Evolutionary conservation across 2,797 vertebrate genomes (phyloP).

Genomic region (Enteromius anoplus): DNA sequence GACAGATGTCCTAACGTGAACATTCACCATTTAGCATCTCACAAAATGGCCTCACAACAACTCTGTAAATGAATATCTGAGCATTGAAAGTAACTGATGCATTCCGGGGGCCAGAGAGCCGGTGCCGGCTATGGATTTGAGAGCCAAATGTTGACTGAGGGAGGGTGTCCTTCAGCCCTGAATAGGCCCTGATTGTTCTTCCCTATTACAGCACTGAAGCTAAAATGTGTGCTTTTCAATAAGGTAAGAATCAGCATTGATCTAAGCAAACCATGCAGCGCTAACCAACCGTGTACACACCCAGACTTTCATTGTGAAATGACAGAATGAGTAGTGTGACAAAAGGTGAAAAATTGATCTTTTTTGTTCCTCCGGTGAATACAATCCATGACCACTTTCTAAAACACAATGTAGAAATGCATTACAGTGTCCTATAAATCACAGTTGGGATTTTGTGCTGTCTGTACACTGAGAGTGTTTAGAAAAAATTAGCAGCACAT

Average conservation of each 20-base stretch:
- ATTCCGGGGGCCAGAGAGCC: slow-evolving; percentile 48
- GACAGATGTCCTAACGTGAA: neutral
- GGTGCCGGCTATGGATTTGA: slow-evolving; percentile 48
- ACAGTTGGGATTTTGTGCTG: slow-evolving; percentile 16
- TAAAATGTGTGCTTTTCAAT: slow-evolving; percentile 70
- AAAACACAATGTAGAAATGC: slow-evolving; percentile 45
- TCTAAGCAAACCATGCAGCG: slow-evolving; percentile 65
- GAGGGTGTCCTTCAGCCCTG: slow-evolving; percentile 66
- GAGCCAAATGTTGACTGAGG: slow-evolving; percentile 74
- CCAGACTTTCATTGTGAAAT: slow-evolving; percentile 49
- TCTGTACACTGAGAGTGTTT: slow-evolving; percentile 5
- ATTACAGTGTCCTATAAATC: slow-evolving; percentile 41
- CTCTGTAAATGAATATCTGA: slow-evolving; percentile 52
- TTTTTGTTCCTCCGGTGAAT: slow-evolving; percentile 19
- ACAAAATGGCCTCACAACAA: slow-evolving; percentile 32
- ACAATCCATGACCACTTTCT: slow-evolving; percentile 27
- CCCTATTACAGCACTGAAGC: slow-evolving; percentile 61
- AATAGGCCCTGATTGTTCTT: slow-evolving; percentile 76
- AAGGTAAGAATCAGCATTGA: slow-evolving; percentile 68
- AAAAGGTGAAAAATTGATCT: slow-evolving; percentile 34
- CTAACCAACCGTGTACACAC: slow-evolving; percentile 46
- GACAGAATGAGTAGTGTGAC: slow-evolving; percentile 46
- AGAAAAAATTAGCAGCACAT: neutral
- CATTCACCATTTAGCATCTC: slow-evolving; percentile 3
- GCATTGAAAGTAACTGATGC: slow-evolving; percentile 56